Evolutionary conservation across 2,797 vertebrate genomes (phyloP).

Genomic region (Scarus forsteni): DNA sequence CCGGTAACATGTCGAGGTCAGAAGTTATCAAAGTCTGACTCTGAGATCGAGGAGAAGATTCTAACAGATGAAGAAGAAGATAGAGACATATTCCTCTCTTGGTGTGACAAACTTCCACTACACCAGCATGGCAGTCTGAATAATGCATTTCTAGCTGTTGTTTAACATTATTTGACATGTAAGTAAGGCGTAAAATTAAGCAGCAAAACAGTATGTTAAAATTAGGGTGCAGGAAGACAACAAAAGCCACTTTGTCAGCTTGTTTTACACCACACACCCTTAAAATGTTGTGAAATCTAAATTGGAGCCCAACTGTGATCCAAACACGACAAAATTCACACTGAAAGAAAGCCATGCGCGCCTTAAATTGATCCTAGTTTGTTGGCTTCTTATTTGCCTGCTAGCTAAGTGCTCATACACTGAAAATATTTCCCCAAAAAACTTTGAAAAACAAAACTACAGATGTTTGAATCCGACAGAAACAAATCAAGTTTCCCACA

Average conservation of each 20-base stretch:
- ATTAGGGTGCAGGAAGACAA: constrained; percentile 11
- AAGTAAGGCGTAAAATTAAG: constrained; percentile 17
- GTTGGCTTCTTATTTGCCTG: constrained; percentile 5
- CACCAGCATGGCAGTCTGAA: constrained; percentile 18
- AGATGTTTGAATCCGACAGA: constrained; percentile 37
- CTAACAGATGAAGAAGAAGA: constrained; percentile 8
- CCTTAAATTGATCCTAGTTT: constrained; percentile 21
- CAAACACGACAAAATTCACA: constrained; percentile 1
- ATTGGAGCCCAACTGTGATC: constrained; percentile 10
- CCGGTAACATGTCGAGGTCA: constrained; percentile 63
- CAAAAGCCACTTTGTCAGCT: constrained; percentile 14
- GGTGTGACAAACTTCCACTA: constrained; percentile 35
- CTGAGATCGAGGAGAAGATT: constrained; percentile 32
- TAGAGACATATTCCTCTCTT: constrained; percentile 10
- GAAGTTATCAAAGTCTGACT: constrained; percentile 53
- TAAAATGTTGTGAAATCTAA: constrained; percentile 9
- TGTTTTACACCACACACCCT: neutral
- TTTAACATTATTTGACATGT: constrained; percentile 40
- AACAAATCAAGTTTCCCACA: constrained; percentile 60
- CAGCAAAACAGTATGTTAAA: constrained; percentile 15
- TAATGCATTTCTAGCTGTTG: constrained; percentile 17
- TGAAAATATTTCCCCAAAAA: constrained; percentile 49
- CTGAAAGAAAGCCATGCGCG: neutral
- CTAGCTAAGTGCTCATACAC: constrained; percentile 27
- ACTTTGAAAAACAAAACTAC: constrained; percentile 47